These are phyloP conservation scores for Dipodomys merriami DNA, from an alignment of 2,113 vertebrate genomes.

Conservation along the genomic window DNA sequence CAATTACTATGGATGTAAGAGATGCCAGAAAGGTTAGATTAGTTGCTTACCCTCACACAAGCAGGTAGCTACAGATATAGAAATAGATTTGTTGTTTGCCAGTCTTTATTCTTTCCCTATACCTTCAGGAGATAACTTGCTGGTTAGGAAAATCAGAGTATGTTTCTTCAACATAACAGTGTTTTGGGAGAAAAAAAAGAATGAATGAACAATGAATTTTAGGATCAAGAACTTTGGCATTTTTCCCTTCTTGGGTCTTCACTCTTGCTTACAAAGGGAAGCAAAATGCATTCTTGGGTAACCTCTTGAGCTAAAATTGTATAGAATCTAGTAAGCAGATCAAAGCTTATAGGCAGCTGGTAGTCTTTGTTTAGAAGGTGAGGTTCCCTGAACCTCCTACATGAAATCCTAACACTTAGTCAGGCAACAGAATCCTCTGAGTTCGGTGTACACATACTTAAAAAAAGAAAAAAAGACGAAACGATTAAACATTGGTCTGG, in stretches of 20 bases:
- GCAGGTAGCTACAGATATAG: neutral
- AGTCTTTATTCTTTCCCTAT: neutral
- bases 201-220: neutral
- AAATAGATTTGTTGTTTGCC: slow-evolving; percentile 25
- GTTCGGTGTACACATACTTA: neutral
- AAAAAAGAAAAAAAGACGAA: slow-evolving; percentile 5
- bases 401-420: neutral
- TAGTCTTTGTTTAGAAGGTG: slow-evolving; percentile 13
- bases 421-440: neutral
- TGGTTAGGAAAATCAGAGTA: neutral
- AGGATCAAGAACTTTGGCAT: neutral
- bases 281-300: neutral
- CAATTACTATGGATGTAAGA: neutral
- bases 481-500: neutral
- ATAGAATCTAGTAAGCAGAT: neutral
- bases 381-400: neutral
- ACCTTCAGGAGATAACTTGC: neutral
- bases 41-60: slow-evolving; percentile 13
- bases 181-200: neutral
- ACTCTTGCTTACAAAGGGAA: neutral
- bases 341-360: neutral
- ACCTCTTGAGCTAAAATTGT: neutral
- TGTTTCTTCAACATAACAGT: slow-evolving; percentile 13
- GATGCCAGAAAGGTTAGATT: slow-evolving; percentile 12
- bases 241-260: neutral